phyloP scores from a whole-genome alignment of 23 tunicate genomes.

The Ascidia mentula region DNA sequence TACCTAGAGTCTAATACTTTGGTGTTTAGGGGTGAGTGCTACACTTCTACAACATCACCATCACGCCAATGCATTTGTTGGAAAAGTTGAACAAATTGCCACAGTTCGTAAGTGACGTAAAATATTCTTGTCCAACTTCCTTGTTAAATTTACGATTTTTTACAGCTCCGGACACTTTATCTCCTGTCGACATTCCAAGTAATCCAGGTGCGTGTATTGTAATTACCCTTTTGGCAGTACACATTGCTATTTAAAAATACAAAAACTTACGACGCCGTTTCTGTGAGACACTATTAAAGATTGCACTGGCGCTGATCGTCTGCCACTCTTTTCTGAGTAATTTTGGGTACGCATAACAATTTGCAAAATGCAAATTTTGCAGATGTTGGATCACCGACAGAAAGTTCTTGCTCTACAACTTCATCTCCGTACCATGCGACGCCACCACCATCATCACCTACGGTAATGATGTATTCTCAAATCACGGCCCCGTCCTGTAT shows the following conservation, averaged over 20 bases:
- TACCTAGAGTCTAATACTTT: neutral
- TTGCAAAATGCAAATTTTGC: neutral
- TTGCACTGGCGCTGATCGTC: no score
- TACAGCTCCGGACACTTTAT: conserved; percentile 10
- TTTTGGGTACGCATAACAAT: neutral
- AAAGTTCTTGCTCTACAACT: conserved; percentile 44
- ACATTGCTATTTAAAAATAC: no score
- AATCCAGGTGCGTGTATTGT: conserved; percentile 16
- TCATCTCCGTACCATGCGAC: conserved; percentile 70
- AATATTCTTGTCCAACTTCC: neutral
- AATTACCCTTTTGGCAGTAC: no score
- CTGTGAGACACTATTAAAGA: no score
- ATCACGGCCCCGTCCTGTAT: conserved; percentile 22
- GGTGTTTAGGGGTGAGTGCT: conserved; percentile 31
- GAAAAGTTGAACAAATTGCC: conserved; percentile 46
- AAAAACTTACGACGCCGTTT: no score
- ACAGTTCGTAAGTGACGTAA: conserved; percentile 14
- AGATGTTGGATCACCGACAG: conserved; percentile 66
- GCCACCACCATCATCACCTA: conserved; percentile 64
- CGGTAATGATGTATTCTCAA: conserved; percentile 65
- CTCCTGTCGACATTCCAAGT: conserved; percentile 11
- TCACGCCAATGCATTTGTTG: conserved; percentile 72
- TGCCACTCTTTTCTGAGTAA: neutral
- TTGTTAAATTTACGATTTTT: neutral
- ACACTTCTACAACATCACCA: conserved; percentile 40